A percentile compares a stretch with the other conserved stretches of the same genome.
Conservation (phyloP, 1,140 invertebrate genomes). For the Sycophaga agraensis region DNA sequence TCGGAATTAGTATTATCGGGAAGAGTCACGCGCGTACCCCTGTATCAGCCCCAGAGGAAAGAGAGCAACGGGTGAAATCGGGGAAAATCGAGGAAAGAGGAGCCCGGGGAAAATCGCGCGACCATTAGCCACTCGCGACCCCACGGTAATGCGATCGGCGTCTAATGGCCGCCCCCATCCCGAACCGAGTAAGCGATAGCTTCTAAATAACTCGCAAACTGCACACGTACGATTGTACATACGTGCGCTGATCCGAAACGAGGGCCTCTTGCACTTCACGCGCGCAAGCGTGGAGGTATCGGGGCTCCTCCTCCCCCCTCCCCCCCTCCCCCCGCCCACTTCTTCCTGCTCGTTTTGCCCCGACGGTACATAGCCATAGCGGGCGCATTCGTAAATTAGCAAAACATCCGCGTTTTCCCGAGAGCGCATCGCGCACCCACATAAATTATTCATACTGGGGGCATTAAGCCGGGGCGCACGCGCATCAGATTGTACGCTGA, state of each 20-base stretch:
- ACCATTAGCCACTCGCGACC: constrained; percentile 41
- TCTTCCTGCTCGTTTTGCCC: constrained; percentile 4
- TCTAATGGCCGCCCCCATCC: constrained; percentile 37
- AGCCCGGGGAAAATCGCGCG: constrained; percentile 19
- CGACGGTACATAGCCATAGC: background rate
- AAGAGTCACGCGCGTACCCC: constrained; percentile 19
- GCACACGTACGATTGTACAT: constrained; percentile 31
- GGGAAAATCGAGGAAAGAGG: constrained; percentile 40
- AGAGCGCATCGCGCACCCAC: background rate
- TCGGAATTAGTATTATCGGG: constrained; percentile 29
- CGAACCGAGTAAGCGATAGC: constrained; percentile 33
- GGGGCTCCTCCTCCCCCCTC: background rate
- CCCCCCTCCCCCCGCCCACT: constrained; percentile 1
- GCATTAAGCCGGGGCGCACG: constrained; percentile 7
- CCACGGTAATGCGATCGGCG: constrained; percentile 41
- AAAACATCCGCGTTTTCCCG: constrained; percentile 26
- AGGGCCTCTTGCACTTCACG: too few species aligned
- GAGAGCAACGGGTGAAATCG: constrained; percentile 33
- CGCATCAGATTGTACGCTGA: constrained; percentile 8
- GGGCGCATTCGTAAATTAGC: constrained; percentile 20
- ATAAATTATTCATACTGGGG: constrained; percentile 26
- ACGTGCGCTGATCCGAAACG: constrained; percentile 23
- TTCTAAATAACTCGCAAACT: constrained; percentile 43
- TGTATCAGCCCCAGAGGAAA: constrained; percentile 14
- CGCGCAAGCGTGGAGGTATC: too few species aligned